Percentiles rank a stretch among this genome's conserved stretches.
Conservation (phyloP, 2,888 invertebrate species). For the Parnassius glacialis region DNA sequence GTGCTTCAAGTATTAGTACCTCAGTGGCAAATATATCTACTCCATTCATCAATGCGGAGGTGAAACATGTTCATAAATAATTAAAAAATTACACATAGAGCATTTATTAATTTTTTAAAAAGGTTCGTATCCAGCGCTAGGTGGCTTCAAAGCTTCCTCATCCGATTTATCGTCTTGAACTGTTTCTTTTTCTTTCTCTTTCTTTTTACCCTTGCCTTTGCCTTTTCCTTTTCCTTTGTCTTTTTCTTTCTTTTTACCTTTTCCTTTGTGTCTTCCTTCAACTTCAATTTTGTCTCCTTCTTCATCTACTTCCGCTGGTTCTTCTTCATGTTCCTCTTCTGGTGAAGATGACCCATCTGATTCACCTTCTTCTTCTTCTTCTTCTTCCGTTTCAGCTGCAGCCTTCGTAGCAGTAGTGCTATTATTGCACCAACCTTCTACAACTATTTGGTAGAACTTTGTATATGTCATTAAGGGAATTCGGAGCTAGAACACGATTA, state of each 20-base stretch:
- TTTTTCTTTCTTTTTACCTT: neutral
- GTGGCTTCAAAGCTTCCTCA: slow-evolving; percentile 4
- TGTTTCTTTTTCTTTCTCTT: neutral
- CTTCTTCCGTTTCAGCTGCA: slow-evolving; percentile 1
- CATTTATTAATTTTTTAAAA: neutral
- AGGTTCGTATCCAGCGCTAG: neutral
- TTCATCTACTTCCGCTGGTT: neutral
- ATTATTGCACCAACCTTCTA: slow-evolving; percentile 58
- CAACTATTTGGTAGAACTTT: slow-evolving; percentile 47
- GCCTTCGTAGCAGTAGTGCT: slow-evolving; percentile 39
- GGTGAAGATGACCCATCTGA: neutral
- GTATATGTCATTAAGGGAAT: slow-evolving; percentile 49
- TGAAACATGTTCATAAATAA: no score
- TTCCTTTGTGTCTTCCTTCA: neutral
- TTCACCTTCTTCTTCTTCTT: slow-evolving; percentile 1
- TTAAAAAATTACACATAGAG: no score
- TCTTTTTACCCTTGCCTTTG: neutral
- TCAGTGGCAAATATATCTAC: no score
- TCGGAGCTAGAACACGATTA: slow-evolving; percentile 40
- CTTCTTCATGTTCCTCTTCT: neutral
- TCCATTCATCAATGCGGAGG: no score
- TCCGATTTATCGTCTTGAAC: neutral
- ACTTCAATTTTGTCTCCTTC: neutral
- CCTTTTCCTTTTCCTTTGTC: neutral
- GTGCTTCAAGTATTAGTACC: neutral